These are phyloP conservation scores for Bicyclus anynana DNA, from an alignment of 1,140 invertebrate genomes.

Conservation along the genomic window DNA sequence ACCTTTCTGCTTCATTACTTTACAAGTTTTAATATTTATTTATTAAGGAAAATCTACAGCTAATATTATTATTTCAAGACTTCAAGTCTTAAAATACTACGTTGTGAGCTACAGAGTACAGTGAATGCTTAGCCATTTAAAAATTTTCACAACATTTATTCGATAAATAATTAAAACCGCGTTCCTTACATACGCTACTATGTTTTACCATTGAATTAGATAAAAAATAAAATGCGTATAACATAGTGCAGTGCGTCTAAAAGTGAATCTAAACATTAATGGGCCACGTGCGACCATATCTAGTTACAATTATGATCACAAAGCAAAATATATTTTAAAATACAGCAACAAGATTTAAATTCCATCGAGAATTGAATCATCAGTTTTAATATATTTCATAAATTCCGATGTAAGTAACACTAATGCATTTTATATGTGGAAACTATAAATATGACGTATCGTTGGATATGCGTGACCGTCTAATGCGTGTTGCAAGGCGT, in stretches of 20 bases:
- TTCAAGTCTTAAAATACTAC: too few relatives aligned
- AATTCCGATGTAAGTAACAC: conserved; percentile 32
- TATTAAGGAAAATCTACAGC: too few relatives aligned
- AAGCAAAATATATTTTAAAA: conserved; percentile 13
- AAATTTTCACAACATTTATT: too few relatives aligned
- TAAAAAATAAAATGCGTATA: conserved; percentile 26
- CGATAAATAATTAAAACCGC: too few relatives aligned
- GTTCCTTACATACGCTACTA: too few relatives aligned
- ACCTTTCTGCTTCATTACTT: too few relatives aligned
- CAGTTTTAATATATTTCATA: conserved; percentile 34
- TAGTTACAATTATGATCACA: conserved; percentile 17
- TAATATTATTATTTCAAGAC: too few relatives aligned
- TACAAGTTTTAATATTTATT: too few relatives aligned
- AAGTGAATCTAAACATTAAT: conserved; percentile 32
- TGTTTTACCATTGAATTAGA: too few relatives aligned
- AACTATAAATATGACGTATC: conserved; percentile 44
- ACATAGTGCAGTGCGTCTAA: conserved; percentile 24
- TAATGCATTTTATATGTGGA: conserved; percentile 44
- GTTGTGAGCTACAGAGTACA: too few relatives aligned
- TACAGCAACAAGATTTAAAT: conserved; percentile 6
- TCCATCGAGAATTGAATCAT: conserved; percentile 1
- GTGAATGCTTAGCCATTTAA: too few relatives aligned
- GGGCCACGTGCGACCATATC: conserved; percentile 36
- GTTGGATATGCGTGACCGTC: conserved; percentile 27
- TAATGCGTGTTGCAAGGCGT: conserved; percentile 14